Conservation (phyloP, 2,797 vertebrate species). For the Gymnoscopelus microlampas region DNA sequence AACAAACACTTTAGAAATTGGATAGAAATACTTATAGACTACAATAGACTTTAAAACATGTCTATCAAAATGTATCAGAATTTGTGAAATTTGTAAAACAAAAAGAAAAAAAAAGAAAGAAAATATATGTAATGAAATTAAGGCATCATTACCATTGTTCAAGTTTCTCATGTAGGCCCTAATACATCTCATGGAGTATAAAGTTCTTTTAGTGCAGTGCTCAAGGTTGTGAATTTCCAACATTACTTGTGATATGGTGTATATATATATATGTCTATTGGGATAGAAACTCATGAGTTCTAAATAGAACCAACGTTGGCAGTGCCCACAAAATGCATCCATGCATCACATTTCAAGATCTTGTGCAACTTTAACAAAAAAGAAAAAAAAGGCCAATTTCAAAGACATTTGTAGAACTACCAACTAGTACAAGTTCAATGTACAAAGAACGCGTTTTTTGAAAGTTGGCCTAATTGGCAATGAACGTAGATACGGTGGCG, state of each 20-base stretch:
- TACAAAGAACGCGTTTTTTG: slow-evolving; percentile 59
- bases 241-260: slow-evolving; percentile 12
- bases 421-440: slow-evolving; percentile 17
- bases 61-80: not conserved
- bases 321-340: slow-evolving; percentile 16
- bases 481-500: slow-evolving; percentile 25
- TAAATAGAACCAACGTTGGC: slow-evolving; percentile 51
- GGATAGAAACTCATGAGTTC: slow-evolving; percentile 26
- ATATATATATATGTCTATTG: not conserved
- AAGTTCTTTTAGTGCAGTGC: slow-evolving; percentile 38
- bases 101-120: not conserved
- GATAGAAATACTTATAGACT: not conserved
- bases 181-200: slow-evolving; percentile 11
- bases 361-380: slow-evolving; percentile 52
- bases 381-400: slow-evolving; percentile 4
- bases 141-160: slow-evolving; percentile 44
- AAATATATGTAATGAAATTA: slow-evolving; percentile 31
- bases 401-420: slow-evolving; percentile 15
- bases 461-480: slow-evolving; percentile 23
- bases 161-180: slow-evolving; percentile 41
- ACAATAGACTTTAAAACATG: not conserved
- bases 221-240: slow-evolving; percentile 40
- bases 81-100: slow-evolving; percentile 12
- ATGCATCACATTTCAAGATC: slow-evolving; percentile 43
- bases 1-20: slow-evolving; percentile 14